These are phyloP conservation scores for Oncorhynchus clarkii DNA, from an alignment of 2,113 vertebrate genomes.

Conservation along the genomic window DNA sequence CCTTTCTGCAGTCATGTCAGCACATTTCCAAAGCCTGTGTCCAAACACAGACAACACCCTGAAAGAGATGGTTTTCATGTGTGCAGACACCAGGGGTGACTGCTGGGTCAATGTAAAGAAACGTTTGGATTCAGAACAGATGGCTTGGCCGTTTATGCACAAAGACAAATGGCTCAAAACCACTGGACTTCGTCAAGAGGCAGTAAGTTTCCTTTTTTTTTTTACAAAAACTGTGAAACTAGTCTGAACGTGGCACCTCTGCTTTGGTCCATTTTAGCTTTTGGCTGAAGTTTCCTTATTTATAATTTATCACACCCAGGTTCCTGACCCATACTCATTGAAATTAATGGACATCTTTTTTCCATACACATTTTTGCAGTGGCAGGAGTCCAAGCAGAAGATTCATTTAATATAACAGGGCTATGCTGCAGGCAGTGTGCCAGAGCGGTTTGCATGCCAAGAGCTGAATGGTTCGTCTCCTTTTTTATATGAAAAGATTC, in stretches of 20 bases:
- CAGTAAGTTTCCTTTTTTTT: background rate
- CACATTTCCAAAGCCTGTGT: slow-evolving; percentile 61
- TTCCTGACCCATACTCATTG: background rate
- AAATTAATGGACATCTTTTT: background rate
- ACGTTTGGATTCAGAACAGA: slow-evolving; percentile 18
- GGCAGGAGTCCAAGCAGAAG: slow-evolving; percentile 8
- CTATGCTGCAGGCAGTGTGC: background rate
- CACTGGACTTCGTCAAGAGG: background rate
- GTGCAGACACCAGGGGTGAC: slow-evolving; percentile 12
- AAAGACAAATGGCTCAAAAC: background rate
- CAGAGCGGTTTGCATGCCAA: background rate
- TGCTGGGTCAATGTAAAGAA: slow-evolving; percentile 5
- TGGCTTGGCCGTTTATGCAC: background rate
- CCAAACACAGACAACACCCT: slow-evolving; percentile 57
- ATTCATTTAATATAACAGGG: slow-evolving; percentile 19
- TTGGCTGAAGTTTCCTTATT: slow-evolving; percentile 10
- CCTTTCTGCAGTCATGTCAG: slow-evolving; percentile 58
- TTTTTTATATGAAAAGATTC: slow-evolving; percentile 6
- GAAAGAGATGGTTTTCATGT: slow-evolving; percentile 50
- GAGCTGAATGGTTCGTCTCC: background rate
- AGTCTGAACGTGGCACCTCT: background rate
- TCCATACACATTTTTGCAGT: slow-evolving; percentile 8
- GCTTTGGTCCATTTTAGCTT: background rate
- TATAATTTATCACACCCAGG: background rate
- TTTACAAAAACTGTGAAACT: background rate